These are phyloP conservation scores for Nerophis ophidion DNA, from an alignment of 2,113 vertebrate genomes.

Conservation along the genomic window DNA sequence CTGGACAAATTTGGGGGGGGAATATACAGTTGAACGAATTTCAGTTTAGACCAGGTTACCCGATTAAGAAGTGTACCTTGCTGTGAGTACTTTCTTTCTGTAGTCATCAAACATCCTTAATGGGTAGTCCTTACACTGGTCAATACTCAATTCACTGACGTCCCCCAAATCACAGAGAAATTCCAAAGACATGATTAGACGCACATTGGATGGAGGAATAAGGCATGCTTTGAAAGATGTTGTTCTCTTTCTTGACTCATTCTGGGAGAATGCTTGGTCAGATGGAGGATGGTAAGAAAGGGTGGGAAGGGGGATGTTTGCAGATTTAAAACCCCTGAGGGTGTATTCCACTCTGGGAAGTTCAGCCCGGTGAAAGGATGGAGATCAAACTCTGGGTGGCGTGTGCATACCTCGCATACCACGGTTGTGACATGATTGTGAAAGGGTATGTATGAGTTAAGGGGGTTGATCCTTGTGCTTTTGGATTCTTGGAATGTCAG, in stretches of 20 bases:
- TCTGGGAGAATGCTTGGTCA: constrained; percentile 24
- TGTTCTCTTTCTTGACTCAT: constrained; percentile 28
- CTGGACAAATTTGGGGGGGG: too few relatives aligned
- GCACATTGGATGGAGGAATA: constrained; percentile 1
- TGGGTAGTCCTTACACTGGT: constrained; percentile 6
- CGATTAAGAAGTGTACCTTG: background rate
- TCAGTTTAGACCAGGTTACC: too few relatives aligned
- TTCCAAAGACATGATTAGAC: constrained; percentile 20
- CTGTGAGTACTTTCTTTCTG: constrained; percentile 21
- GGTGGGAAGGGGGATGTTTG: constrained; percentile 2
- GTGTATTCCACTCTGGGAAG: constrained; percentile 39
- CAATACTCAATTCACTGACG: background rate
- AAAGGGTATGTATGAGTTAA: constrained; percentile 23
- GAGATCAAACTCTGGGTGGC: constrained; percentile 54
- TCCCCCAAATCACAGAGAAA: constrained; percentile 38
- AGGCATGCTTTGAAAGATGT: constrained; percentile 7
- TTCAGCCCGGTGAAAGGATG: constrained; percentile 40
- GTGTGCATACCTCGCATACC: constrained; percentile 64
- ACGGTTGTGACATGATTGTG: constrained; percentile 47
- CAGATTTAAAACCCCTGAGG: constrained; percentile 38
- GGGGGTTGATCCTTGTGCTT: constrained; percentile 15
- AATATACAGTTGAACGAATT: too few relatives aligned
- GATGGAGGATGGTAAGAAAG: constrained; percentile 7
- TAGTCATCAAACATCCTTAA: constrained; percentile 28
- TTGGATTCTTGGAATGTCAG: constrained; percentile 4